Evolutionary conservation across 2,113 vertebrate species (phyloP), one percentile per base, ranked within the genome.

Genomic region (Clupea harengus): DNA sequence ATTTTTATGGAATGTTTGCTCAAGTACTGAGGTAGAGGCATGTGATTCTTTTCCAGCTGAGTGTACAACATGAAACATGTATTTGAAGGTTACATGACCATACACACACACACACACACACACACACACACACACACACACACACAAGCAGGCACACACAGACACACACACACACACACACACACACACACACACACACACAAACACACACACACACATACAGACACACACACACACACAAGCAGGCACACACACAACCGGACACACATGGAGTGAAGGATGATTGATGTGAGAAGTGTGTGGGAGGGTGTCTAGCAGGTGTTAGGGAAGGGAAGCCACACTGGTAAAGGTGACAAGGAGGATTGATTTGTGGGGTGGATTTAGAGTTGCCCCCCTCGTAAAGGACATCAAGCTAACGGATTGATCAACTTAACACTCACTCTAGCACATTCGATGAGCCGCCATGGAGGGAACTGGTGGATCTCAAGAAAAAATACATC

Each of bases 81-180:
- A 52, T 52, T 52, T 52, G 50, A 52, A 52, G 50, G 50, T 52
- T 52, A 20, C 57, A 28, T 22, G 75, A 52, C 67, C 54, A 64
- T 50, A 45, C 82, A 84, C n/a, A 84, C 83, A 84, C 60, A 32
- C 57, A 64, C 57, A 64, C 20, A 64, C 57, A 64, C 57, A 64
- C 4, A 64, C 57, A 64, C 57, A 64, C 57, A 64, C 57, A 64
- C 57, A 64, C 57, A 64, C 22, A 64, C 22, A 64, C 22, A 64
- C 22, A 64, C 22, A 64, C 4, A 64, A n/a, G n/a, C n/a, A n/a
- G n/a, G n/a, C 22, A 64, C 18, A 64, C 22, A 64, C 4, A 64
- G 2, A 64, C 57, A 64, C 57, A 64, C 57, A 6, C 57, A 64
- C 20, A 64, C 20, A 22, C 2, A 67, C n/a, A 67, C n/a, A 28